Conservation (phyloP, 2,888 invertebrate species). For the Xestia sexstrigata region DNA sequence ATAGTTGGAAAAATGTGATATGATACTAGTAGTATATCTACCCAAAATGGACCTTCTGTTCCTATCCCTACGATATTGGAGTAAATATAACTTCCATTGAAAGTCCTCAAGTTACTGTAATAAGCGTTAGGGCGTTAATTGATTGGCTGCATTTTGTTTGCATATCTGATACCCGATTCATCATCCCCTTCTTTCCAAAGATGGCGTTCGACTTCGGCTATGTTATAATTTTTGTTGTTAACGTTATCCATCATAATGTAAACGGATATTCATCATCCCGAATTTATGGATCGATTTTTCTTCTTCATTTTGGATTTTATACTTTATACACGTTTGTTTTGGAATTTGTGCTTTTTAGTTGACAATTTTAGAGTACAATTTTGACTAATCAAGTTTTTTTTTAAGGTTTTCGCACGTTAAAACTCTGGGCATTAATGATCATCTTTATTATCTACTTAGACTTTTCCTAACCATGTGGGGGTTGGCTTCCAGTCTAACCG, state of each 20-base stretch:
- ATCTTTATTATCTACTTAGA: background rate
- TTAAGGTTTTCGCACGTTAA: background rate
- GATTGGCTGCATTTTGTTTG: conserved; percentile 84
- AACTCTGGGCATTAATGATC: background rate
- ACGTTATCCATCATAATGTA: conserved; percentile 63
- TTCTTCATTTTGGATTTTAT: conserved; percentile 1
- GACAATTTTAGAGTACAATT: background rate
- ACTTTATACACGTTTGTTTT: background rate
- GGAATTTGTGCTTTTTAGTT: background rate
- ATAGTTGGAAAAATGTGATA: background rate
- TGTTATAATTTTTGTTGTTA: conserved; percentile 60
- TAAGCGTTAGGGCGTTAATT: conserved; percentile 70
- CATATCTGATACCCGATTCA: conserved; percentile 84
- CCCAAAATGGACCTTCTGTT: conserved; percentile 33
- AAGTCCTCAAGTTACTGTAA: conserved; percentile 72
- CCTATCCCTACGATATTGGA: background rate
- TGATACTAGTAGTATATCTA: background rate
- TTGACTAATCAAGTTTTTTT: background rate
- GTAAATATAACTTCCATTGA: conserved; percentile 36
- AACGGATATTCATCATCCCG: conserved; percentile 45
- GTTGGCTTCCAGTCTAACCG: background rate
- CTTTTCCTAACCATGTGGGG: background rate
- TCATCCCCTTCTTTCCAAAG: conserved; percentile 72
- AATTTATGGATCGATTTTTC: conserved; percentile 47
- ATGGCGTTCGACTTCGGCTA: conserved; percentile 43